Evolutionary conservation across 2,888 invertebrate genomes (phyloP).

Genomic region (Parthenolecanium corni): DNA sequence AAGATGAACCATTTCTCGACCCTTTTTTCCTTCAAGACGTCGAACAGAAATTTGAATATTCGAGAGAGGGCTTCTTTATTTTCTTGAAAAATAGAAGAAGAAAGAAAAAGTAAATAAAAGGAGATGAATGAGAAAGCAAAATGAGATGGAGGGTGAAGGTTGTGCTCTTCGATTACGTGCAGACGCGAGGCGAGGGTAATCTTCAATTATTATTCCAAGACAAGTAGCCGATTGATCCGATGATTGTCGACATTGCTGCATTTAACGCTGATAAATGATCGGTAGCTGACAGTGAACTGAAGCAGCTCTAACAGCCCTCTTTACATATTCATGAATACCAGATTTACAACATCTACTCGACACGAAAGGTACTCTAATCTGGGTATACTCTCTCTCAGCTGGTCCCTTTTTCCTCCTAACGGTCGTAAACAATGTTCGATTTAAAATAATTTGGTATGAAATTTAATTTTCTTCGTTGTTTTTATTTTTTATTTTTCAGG

Average conservation of each 20-base stretch:
- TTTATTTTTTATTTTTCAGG: too few species aligned
- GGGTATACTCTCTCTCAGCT: conserved; percentile 7
- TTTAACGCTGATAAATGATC: conserved; percentile 28
- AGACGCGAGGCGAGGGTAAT: conserved; percentile 8
- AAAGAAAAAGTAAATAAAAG: not conserved
- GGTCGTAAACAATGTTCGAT: conserved; percentile 22
- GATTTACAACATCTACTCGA: conserved; percentile 23
- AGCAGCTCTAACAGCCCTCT: conserved; percentile 24
- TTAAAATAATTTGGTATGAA: conserved; percentile 13
- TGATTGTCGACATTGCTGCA: conserved; percentile 27
- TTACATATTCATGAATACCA: conserved; percentile 28
- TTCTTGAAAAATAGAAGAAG: not conserved
- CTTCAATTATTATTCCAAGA: conserved; percentile 28
- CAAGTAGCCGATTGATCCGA: conserved; percentile 28
- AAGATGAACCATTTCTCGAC: too few species aligned
- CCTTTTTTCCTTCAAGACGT: too few species aligned
- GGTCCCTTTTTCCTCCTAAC: not conserved
- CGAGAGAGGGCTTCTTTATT: not conserved
- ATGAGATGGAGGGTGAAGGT: not conserved
- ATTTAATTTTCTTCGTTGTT: conserved; percentile 15
- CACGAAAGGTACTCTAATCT: conserved; percentile 26
- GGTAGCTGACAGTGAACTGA: conserved; percentile 19
- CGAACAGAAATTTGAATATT: too few species aligned
- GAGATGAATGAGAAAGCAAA: conserved; percentile 2
- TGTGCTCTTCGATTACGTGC: conserved; percentile 19